A percentile compares a stretch with the other conserved stretches of the same genome.
Conservation (phyloP, 2,113 vertebrate genomes). For the Prionailurus bengalensis region DNA sequence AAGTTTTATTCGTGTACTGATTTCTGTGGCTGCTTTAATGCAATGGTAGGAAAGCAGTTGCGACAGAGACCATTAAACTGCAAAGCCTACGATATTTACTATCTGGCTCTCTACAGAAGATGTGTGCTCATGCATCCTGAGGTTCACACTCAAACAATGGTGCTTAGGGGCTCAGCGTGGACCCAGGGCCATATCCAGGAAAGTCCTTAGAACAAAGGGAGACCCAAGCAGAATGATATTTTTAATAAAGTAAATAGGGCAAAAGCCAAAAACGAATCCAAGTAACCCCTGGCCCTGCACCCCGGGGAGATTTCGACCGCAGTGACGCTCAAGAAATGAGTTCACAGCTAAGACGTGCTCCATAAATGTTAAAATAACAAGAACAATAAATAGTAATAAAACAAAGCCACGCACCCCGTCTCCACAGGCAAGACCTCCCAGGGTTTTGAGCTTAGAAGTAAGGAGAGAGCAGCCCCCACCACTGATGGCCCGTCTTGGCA, state of each 20-base stretch:
- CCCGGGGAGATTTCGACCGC: slow-evolving; percentile 70
- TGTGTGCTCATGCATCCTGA: background rate
- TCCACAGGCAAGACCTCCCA: slow-evolving; percentile 48
- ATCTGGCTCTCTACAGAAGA: background rate
- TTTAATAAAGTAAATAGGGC: slow-evolving; percentile 73
- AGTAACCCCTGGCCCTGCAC: slow-evolving; percentile 55
- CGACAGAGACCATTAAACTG: background rate
- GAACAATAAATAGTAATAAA: slow-evolving; percentile 80
- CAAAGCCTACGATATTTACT: background rate
- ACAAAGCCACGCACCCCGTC: slow-evolving; percentile 44
- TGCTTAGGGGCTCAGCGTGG: background rate
- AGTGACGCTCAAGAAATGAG: slow-evolving; percentile 75
- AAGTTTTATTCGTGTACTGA: slow-evolving; percentile 22
- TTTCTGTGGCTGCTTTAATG: background rate
- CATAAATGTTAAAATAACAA: slow-evolving; percentile 82
- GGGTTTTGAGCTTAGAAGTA: background rate
- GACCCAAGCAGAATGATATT: slow-evolving; percentile 51
- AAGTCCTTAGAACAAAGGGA: slow-evolving; percentile 54
- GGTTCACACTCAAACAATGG: background rate
- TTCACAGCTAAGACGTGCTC: slow-evolving; percentile 75
- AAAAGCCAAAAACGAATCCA: slow-evolving; percentile 65
- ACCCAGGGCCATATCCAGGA: background rate
- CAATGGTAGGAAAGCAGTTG: background rate
- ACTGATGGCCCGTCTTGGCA: background rate
- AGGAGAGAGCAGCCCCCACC: background rate